These are phyloP conservation scores for Macrotrachela quadricornifera DNA, from an alignment of 1,140 invertebrate genomes.

Conservation along the genomic window DNA sequence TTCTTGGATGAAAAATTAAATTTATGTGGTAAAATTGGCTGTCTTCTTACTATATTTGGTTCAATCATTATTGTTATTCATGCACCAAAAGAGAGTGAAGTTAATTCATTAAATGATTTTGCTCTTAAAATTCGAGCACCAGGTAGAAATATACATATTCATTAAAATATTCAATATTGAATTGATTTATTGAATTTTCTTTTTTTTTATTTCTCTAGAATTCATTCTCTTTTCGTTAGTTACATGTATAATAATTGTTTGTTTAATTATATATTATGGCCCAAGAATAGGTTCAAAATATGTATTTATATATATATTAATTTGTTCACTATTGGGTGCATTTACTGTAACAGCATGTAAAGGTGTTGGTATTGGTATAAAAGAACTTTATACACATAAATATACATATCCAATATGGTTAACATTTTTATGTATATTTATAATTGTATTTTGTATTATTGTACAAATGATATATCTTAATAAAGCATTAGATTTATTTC, in stretches of 20 bases:
- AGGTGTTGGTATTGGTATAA: slow-evolving; percentile 61
- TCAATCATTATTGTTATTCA: slow-evolving; percentile 79
- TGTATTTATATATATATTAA: slow-evolving; percentile 42
- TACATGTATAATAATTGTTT: too few relatives aligned
- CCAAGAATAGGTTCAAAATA: too few relatives aligned
- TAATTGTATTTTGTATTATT: slow-evolving; percentile 46
- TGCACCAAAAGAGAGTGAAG: slow-evolving; percentile 69
- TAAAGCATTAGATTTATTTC: slow-evolving; percentile 64
- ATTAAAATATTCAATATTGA: too few relatives aligned
- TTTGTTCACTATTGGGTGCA: slow-evolving; percentile 74
- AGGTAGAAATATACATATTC: too few relatives aligned
- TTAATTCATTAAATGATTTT: slow-evolving; percentile 51
- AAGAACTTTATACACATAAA: slow-evolving; percentile 42
- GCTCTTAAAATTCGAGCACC: slow-evolving; percentile 41
- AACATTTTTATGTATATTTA: slow-evolving; percentile 54
- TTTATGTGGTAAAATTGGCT: slow-evolving; percentile 75
- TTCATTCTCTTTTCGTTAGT: too few relatives aligned
- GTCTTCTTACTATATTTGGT: slow-evolving; percentile 68
- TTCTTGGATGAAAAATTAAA: slow-evolving; percentile 75
- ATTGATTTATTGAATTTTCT: too few relatives aligned
- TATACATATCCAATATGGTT: slow-evolving; percentile 34
- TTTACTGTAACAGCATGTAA: slow-evolving; percentile 85
- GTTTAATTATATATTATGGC: too few relatives aligned
- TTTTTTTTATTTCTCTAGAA: too few relatives aligned
- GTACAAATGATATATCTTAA: slow-evolving; percentile 87